Evolutionary conservation across 2,113 vertebrate species (phyloP), one percentile per base, ranked within the genome.

Genomic region (Trochalopteron elliotii): DNA sequence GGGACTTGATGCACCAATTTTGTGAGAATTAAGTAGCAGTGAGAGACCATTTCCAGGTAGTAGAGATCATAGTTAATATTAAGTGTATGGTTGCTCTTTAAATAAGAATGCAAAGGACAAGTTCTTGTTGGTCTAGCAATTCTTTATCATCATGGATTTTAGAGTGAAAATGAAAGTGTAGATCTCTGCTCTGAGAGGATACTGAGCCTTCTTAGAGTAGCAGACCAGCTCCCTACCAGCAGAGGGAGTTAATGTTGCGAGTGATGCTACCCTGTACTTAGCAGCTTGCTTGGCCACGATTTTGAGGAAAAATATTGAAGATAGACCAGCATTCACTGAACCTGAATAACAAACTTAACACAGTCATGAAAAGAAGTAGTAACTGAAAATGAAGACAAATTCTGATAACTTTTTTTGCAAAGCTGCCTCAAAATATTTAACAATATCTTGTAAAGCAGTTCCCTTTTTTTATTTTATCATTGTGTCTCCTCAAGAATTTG

Each of bases 241-340:
- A 96, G 95, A 91, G 93, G 96, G 94, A 89, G 94, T 64, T 67
- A 20, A 59, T 31, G 71, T 15, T 89, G 59, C 35, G 1, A 90
- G 42, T 78, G 55, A 63, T 67, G 53, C 17, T 63, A 19, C 15
- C 18, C 59, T 68, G 37, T 31, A 31, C 14, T 74, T 15, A 12
- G 25, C 24, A 40, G 28, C 31, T 90, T 83, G 47, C 7, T 7
- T 74, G 65, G 27, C 28, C 23, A 19, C 19, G 13, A 5, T 65
- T 85, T 53, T 50, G 42, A 88, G 71, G 68, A 76, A 69, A 40
- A 80, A 55, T 35, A 35, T 15, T 39, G 22, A 77, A 83, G 37
- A 23, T 39, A 69, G 45, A 31, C 13, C 24, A n/a, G 18, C 25
- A 16, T 78, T 94, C 37, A 47, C 23, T 61, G n/a, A 87, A 40